Percentiles rank a stretch among this genome's conserved stretches.
phyloP scores from a whole-genome alignment of 1,140 invertebrate species.

The Heliothis virescens region DNA sequence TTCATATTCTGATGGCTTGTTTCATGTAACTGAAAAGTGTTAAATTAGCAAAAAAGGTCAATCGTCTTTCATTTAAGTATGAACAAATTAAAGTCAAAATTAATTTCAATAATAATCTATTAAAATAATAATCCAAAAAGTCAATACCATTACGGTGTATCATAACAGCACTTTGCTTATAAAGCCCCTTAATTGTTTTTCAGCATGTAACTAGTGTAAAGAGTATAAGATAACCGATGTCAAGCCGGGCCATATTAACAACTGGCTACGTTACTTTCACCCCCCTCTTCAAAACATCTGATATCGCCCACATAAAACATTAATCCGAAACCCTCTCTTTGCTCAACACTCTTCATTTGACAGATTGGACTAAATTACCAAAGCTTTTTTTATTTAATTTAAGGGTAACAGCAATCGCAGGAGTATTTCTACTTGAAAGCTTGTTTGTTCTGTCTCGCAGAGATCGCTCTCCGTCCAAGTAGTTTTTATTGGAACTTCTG shows the following conservation, averaged over 20 bases:
- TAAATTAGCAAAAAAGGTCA: too few species aligned
- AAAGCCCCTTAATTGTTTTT: slow-evolving; percentile 34
- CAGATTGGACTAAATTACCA: slow-evolving; percentile 82
- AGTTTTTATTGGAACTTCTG: slow-evolving; percentile 81
- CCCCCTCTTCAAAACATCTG: slow-evolving; percentile 62
- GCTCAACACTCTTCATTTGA: slow-evolving; percentile 83
- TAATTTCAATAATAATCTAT: not conserved
- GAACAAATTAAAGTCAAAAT: not conserved
- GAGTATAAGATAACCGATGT: slow-evolving; percentile 34
- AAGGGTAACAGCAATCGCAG: slow-evolving; percentile 73
- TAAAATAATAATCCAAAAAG: slow-evolving; percentile 17
- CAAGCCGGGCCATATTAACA: slow-evolving; percentile 30
- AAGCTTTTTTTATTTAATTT: slow-evolving; percentile 82
- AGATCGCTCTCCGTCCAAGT: slow-evolving; percentile 68
- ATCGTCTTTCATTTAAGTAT: too few species aligned
- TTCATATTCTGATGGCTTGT: too few species aligned
- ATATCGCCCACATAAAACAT: slow-evolving; percentile 73
- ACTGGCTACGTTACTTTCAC: slow-evolving; percentile 38
- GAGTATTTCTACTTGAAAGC: slow-evolving; percentile 60
- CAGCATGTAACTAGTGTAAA: slow-evolving; percentile 38
- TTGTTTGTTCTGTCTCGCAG: slow-evolving; percentile 74
- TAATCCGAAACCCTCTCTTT: slow-evolving; percentile 81
- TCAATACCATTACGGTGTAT: slow-evolving; percentile 7
- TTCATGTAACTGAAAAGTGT: too few species aligned
- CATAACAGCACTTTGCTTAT: slow-evolving; percentile 22